These are phyloP conservation scores for Hydrotaea diabolus DNA, from an alignment of 2,888 invertebrate genomes.

Conservation along the genomic window DNA sequence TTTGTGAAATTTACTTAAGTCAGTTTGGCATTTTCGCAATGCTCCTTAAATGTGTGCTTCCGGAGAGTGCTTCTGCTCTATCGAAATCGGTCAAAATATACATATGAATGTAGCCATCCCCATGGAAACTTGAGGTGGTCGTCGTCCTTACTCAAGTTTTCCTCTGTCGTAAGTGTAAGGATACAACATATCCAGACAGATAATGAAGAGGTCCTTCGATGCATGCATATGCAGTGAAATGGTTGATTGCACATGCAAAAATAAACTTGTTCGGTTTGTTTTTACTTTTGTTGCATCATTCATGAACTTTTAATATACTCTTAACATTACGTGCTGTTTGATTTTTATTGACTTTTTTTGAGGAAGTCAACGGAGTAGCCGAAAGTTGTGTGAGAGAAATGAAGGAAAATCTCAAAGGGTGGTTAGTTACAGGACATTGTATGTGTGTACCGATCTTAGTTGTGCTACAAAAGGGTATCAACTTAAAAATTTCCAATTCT, in stretches of 20 bases:
- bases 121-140: background rate
- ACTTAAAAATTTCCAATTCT: too few species aligned
- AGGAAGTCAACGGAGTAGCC: background rate
- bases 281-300: slow-evolving; percentile 34
- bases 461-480: too few species aligned
- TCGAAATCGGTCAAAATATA: slow-evolving; percentile 8
- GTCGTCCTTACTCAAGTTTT: background rate
- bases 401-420: too few species aligned
- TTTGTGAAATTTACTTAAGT: too few species aligned
- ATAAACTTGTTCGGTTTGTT: background rate
- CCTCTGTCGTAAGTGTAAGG: background rate
- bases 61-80: background rate
- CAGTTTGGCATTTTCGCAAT: too few species aligned
- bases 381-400: background rate
- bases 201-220: background rate
- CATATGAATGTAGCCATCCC: background rate
- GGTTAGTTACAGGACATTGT: background rate
- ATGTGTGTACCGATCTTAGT: too few species aligned
- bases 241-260: slow-evolving; percentile 56
- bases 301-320: slow-evolving; percentile 47
- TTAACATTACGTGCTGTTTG: slow-evolving; percentile 23
- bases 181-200: background rate
- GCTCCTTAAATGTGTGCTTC: too few species aligned
- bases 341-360: slow-evolving; percentile 30
- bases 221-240: background rate